A percentile compares a stretch with the other conserved stretches of the same genome.
phyloP scores from a whole-genome alignment of 2,113 vertebrate genomes.

The Channa maculata region DNA sequence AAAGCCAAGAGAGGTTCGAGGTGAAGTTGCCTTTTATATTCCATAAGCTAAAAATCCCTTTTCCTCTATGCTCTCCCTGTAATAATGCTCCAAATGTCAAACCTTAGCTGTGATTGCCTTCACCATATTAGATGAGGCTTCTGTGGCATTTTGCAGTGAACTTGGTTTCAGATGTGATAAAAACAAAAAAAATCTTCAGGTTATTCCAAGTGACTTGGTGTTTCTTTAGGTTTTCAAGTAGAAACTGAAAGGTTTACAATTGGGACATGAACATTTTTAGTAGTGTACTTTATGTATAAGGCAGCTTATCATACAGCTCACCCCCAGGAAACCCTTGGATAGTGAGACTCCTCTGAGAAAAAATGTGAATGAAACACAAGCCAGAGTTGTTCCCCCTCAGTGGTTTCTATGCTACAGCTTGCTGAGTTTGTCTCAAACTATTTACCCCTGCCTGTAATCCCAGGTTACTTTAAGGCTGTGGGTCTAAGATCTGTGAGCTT shows the following conservation, averaged over 20 bases:
- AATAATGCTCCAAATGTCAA: conserved; percentile 68
- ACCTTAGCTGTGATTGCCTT: conserved; percentile 32
- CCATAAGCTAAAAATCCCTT: conserved; percentile 23
- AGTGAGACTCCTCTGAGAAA: background rate
- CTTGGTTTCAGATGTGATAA: conserved; percentile 39
- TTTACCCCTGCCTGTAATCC: conserved; percentile 43
- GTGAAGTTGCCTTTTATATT: conserved; percentile 43
- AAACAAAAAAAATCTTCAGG: conserved; percentile 1
- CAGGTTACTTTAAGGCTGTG: conserved; percentile 49
- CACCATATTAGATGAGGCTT: conserved; percentile 43
- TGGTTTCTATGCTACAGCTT: conserved; percentile 17
- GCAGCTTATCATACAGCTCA: background rate
- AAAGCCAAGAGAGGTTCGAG: conserved; percentile 27
- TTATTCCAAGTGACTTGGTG: conserved; percentile 12
- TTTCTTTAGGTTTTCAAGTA: conserved; percentile 14
- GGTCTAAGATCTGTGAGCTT: conserved; percentile 44
- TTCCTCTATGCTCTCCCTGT: conserved; percentile 4
- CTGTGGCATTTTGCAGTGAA: conserved; percentile 51
- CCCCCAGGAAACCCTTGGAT: background rate
- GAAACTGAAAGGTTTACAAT: conserved; percentile 5
- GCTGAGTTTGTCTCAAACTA: conserved; percentile 22
- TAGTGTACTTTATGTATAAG: conserved; percentile 9
- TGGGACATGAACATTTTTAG: background rate
- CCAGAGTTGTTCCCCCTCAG: conserved; percentile 3
- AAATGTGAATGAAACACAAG: conserved; percentile 4